These are phyloP conservation scores for Malurus splendens DNA, from an alignment of 2,797 vertebrate species.

Conservation along the genomic window DNA sequence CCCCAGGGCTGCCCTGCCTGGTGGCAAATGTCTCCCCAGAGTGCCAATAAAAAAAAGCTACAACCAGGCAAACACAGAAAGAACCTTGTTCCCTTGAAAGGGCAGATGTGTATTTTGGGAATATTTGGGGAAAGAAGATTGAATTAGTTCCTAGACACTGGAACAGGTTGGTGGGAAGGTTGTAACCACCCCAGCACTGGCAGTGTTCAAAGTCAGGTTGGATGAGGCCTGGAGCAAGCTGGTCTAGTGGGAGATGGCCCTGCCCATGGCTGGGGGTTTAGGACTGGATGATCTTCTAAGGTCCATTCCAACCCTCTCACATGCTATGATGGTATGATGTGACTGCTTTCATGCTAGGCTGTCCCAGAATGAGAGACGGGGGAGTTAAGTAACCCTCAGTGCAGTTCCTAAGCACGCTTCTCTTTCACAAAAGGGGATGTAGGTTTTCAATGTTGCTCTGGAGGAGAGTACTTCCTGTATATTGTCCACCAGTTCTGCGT, in stretches of 20 bases:
- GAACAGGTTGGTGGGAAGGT: neutral
- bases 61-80: neutral
- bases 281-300: neutral
- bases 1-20: accelerated
- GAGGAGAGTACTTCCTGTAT: neutral
- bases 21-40: neutral
- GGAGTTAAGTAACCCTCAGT: neutral
- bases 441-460: neutral
- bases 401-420: neutral
- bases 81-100: neutral
- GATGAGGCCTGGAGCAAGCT: neutral
- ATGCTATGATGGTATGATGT: neutral
- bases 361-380: accelerated
- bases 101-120: neutral
- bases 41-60: neutral
- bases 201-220: neutral
- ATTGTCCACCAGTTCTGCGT: accelerated
- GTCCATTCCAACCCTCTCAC: neutral
- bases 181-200: neutral
- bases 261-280: neutral
- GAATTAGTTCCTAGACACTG: neutral
- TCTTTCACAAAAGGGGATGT: conserved; percentile 25
- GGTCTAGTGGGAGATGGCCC: neutral
- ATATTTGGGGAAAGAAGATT: neutral
- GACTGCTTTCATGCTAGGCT: neutral